phyloP scores from a whole-genome alignment of 2,113 vertebrate genomes.

The Camelus dromedarius region DNA sequence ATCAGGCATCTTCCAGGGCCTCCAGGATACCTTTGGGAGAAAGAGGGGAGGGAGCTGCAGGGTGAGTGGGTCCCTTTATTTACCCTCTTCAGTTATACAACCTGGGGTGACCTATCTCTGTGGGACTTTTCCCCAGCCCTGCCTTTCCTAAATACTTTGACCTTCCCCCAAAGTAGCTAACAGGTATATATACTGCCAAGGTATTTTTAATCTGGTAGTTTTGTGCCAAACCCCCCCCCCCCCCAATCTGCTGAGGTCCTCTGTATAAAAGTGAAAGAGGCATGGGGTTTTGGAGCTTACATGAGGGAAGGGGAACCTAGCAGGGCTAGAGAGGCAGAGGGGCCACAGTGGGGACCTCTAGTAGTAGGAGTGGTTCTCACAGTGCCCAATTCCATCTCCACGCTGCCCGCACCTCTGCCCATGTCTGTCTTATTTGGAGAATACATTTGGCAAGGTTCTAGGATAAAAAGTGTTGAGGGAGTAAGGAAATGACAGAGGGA shows the following conservation, averaged over 20 bases:
- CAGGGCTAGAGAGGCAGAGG: too few species aligned
- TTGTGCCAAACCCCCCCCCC: neutral
- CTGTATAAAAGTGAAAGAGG: neutral
- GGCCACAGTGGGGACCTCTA: neutral
- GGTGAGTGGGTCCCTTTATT: neutral
- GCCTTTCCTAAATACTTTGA: neutral
- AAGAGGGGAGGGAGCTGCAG: neutral
- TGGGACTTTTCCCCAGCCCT: neutral
- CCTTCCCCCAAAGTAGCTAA: neutral
- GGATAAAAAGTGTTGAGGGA: neutral
- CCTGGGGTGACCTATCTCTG: neutral
- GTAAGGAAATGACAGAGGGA: neutral
- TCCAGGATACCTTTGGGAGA: neutral
- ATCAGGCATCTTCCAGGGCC: neutral
- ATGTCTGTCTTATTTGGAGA: neutral
- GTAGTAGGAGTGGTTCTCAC: neutral
- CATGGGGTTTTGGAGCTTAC: neutral
- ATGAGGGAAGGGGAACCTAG: neutral
- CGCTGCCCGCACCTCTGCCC: too few species aligned
- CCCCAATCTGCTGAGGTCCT: neutral
- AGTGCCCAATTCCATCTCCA: neutral
- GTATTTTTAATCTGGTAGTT: neutral
- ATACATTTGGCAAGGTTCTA: neutral
- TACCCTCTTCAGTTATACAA: neutral
- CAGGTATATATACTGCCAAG: accelerated